These are phyloP conservation scores for Dicrostonyx torquatus DNA, from an alignment of 2,797 vertebrate genomes.

Conservation along the genomic window DNA sequence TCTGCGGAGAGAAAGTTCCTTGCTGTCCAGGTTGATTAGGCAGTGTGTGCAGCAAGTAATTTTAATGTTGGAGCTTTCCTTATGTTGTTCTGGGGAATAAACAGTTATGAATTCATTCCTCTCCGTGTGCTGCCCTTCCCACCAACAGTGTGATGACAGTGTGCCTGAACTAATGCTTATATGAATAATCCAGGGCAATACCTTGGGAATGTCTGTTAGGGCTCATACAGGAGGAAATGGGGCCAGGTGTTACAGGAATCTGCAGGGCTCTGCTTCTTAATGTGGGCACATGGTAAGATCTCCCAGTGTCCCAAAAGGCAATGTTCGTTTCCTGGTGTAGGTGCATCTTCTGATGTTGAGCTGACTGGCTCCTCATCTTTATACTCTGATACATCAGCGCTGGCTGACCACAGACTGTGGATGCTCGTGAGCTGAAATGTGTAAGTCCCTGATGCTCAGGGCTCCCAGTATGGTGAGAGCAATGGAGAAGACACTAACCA, in stretches of 20 bases:
- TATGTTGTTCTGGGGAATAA: conserved; percentile 56
- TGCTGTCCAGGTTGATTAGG: conserved; percentile 1
- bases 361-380: not conserved
- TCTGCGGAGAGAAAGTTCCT: not conserved
- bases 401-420: not conserved
- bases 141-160: not conserved
- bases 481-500: not conserved
- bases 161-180: not conserved
- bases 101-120: conserved; percentile 20
- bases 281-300: not conserved
- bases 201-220: not conserved
- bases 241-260: not conserved
- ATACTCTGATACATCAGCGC: accelerated
- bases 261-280: not conserved
- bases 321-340: accelerated
- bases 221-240: not conserved
- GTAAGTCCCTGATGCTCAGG: accelerated
- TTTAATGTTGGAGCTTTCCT: conserved; percentile 59
- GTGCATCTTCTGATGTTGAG: not conserved
- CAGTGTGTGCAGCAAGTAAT: not conserved
- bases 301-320: accelerated
- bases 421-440: accelerated
- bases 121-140: not conserved
- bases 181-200: not conserved
- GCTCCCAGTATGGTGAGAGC: accelerated